Evolutionary conservation across 2,797 vertebrate species (phyloP).

Genomic region (Scleropages formosus): DNA sequence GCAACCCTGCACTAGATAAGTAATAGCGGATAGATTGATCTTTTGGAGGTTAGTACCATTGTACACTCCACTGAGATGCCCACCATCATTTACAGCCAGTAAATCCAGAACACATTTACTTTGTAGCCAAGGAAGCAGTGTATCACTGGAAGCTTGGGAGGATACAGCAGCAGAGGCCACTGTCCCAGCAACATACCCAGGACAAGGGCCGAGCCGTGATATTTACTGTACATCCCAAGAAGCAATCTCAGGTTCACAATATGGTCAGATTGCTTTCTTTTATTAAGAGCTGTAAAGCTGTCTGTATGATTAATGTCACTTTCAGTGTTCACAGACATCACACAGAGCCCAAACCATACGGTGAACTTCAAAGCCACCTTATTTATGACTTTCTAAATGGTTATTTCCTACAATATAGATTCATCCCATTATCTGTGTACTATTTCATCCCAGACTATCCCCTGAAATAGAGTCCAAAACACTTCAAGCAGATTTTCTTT

Average conservation of each 20-base stretch:
- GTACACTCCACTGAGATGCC: not conserved
- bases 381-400: conserved; percentile 11
- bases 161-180: not conserved
- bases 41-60: too few species aligned
- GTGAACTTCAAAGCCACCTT: conserved; percentile 16
- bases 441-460: too few species aligned
- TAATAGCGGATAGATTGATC: not conserved
- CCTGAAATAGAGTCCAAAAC: too few species aligned
- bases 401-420: too few species aligned
- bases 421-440: not conserved
- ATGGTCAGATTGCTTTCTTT: conserved; percentile 13
- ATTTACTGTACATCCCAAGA: conserved; percentile 21
- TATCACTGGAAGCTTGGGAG: not conserved
- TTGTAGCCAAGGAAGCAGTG: conserved; percentile 2
- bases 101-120: conserved; percentile 2
- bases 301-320: conserved; percentile 1
- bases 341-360: not conserved
- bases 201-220: conserved; percentile 18
- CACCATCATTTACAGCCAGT: not conserved
- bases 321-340: not conserved
- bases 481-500: not conserved
- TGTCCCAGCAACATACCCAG: not conserved
- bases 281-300: conserved; percentile 24
- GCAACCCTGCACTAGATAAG: not conserved
- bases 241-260: conserved; percentile 25